Conservation (phyloP, 2,113 vertebrate genomes). For the Danionella cerebrum region DNA sequence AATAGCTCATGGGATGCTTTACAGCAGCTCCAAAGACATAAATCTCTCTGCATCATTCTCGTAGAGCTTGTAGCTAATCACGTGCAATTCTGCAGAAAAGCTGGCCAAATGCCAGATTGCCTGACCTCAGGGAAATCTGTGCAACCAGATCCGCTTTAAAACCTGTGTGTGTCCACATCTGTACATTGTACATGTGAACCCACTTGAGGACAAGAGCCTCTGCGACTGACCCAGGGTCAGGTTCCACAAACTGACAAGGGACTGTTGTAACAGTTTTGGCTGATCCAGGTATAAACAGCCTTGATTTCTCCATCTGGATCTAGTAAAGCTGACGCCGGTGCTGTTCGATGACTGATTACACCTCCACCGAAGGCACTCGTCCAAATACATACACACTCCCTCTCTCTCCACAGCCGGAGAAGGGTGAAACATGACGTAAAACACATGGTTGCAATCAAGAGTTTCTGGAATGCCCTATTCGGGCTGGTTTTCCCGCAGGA, state of each 20-base stretch:
- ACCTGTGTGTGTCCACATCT: background rate
- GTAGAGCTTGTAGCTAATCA: background rate
- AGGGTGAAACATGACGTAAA: background rate
- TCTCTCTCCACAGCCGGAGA: background rate
- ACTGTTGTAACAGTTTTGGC: background rate
- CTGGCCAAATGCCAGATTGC: slow-evolving; percentile 1
- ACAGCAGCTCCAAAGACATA: background rate
- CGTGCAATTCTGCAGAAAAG: background rate
- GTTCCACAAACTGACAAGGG: background rate
- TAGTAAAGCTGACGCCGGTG: background rate
- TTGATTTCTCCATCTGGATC: slow-evolving; percentile 3
- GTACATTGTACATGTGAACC: background rate
- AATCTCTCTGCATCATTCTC: background rate
- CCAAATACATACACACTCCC: slow-evolving; percentile 24
- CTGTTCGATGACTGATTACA: slow-evolving; percentile 5
- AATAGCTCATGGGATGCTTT: background rate
- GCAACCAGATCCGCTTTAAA: background rate
- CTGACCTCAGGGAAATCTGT: background rate
- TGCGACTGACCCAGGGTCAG: slow-evolving; percentile 1
- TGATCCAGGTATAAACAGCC: slow-evolving; percentile 8
- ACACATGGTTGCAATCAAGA: background rate
- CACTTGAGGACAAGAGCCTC: background rate
- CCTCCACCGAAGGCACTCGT: background rate
- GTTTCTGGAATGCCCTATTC: background rate
- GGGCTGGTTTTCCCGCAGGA: background rate